Percentiles rank a stretch among this genome's conserved stretches.
Evolutionary conservation across 1,140 invertebrate species (phyloP).

Genomic region (Papilio polytes): DNA sequence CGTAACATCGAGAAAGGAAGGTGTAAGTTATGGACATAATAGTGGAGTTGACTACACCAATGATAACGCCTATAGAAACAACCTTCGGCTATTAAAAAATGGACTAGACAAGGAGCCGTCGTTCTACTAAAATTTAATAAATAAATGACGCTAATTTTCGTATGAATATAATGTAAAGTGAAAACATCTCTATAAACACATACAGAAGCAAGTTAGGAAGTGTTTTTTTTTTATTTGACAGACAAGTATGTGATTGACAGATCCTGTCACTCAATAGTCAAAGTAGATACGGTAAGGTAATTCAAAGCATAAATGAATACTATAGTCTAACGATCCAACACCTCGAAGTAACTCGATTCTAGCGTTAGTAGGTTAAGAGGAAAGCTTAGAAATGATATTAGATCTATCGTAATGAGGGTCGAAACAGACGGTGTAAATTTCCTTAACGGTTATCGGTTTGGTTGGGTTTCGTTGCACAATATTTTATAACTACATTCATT

Average conservation of each 20-base stretch:
- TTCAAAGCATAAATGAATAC: conserved; percentile 47
- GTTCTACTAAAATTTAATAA: not conserved
- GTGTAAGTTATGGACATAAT: conserved; percentile 13
- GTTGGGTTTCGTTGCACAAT: conserved; percentile 1
- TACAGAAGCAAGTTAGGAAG: not conserved
- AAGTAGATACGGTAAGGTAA: not conserved
- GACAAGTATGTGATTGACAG: too few relatives aligned
- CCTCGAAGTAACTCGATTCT: conserved; percentile 49
- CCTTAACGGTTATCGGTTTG: conserved; percentile 36
- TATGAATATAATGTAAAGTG: not conserved
- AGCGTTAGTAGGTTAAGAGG: conserved; percentile 48
- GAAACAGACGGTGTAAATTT: conserved; percentile 34
- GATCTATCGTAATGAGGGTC: conserved; percentile 26
- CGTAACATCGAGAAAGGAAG: conserved; percentile 1
- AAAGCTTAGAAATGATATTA: conserved; percentile 39
- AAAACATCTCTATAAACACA: too few relatives aligned
- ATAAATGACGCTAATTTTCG: not conserved
- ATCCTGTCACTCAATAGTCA: not conserved
- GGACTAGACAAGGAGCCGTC: not conserved
- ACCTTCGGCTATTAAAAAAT: not conserved
- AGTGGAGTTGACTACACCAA: not conserved
- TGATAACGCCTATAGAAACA: not conserved
- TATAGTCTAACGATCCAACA: conserved; percentile 50
- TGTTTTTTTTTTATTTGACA: too few relatives aligned
- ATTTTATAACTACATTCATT: not conserved